Evolutionary conservation across 2,888 invertebrate genomes (phyloP), one percentile per base, ranked within the genome.

Genomic region (Balanococcus diminutus): DNA sequence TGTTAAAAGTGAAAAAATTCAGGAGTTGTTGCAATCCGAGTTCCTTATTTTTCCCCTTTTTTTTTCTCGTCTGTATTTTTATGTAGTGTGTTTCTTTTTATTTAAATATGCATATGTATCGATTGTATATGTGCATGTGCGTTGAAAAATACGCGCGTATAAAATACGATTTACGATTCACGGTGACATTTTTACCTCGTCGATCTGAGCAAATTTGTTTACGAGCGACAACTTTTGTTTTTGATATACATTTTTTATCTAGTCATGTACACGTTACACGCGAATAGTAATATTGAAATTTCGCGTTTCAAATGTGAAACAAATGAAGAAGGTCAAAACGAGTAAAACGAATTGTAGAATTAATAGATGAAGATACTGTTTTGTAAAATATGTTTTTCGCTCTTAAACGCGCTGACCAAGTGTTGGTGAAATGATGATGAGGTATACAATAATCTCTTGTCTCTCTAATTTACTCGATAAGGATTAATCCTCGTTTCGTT

Each of bases 401-500:
- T 19, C 61, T 3, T 28, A n/a, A 19, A 56, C 28, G 2, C 19
- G 28, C 5, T 67, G 28, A 67, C 28, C 67, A 28, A 67, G 67
- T 67, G 11, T 67, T 67, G n/a, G 75, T 32, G 36, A 36, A 16
- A 36, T 79, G 8, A 36, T 79, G 8, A 19, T 36, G 81, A 28
- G 46, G 8, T 82, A 8, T 31, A 8, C n/a, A n/a, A n/a, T 32
- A 81, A 81, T 82, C 36, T 46, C 46, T 51, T 28, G 81, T 83
- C 61, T 83, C 61, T 83, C 83, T 83, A 82, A 56, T 72, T n/a
- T 79, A 79, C n/a, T 36, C 75, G 75, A 19, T 67, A 28, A 79
- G 75, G 36, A 79, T 32, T 79, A 79, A 72, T 72, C 25, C 32
- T 79, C 75, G 75, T 79, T 32, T 79, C 75, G 19, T 79, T 75